Conservation (phyloP, 2,888 invertebrate genomes). For the Oxyteleia sp. region DNA sequence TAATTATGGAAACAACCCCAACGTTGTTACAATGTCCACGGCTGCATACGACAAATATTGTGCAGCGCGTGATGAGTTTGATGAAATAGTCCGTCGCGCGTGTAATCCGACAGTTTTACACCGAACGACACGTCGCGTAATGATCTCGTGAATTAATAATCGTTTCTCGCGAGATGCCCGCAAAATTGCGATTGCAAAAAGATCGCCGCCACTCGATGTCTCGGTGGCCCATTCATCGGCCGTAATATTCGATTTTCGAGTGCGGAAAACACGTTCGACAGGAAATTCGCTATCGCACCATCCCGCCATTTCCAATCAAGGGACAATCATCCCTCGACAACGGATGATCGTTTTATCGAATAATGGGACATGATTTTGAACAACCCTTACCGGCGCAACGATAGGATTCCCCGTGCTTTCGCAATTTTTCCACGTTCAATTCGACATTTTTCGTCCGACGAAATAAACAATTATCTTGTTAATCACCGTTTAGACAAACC, state of each 20-base stretch:
- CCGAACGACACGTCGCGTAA: slow-evolving; percentile 53
- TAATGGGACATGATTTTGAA: slow-evolving; percentile 72
- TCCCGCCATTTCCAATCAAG: slow-evolving; percentile 79
- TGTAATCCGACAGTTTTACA: slow-evolving; percentile 80
- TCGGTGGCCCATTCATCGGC: slow-evolving; percentile 23
- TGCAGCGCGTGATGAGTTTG: slow-evolving; percentile 84
- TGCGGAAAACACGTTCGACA: slow-evolving; percentile 40
- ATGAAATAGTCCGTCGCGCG: slow-evolving; percentile 82
- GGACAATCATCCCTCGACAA: slow-evolving; percentile 82
- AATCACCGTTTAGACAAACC: neutral
- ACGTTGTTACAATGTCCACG: slow-evolving; percentile 80
- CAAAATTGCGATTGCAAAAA: slow-evolving; percentile 43
- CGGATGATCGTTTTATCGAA: slow-evolving; percentile 80
- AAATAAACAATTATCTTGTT: neutral
- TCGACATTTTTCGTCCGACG: neutral
- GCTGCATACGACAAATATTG: slow-evolving; percentile 80
- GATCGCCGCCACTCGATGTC: slow-evolving; percentile 32
- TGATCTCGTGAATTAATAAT: slow-evolving; percentile 45
- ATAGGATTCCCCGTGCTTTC: neutral
- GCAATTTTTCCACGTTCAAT: neutral
- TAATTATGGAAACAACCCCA: slow-evolving; percentile 83
- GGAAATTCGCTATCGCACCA: slow-evolving; percentile 62
- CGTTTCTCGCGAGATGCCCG: slow-evolving; percentile 40
- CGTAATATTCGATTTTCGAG: slow-evolving; percentile 59
- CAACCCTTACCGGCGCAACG: slow-evolving; percentile 25